Evolutionary conservation across 2,113 vertebrate genomes (phyloP), one percentile per base, ranked within the genome.

Genomic region (Columbina picui): DNA sequence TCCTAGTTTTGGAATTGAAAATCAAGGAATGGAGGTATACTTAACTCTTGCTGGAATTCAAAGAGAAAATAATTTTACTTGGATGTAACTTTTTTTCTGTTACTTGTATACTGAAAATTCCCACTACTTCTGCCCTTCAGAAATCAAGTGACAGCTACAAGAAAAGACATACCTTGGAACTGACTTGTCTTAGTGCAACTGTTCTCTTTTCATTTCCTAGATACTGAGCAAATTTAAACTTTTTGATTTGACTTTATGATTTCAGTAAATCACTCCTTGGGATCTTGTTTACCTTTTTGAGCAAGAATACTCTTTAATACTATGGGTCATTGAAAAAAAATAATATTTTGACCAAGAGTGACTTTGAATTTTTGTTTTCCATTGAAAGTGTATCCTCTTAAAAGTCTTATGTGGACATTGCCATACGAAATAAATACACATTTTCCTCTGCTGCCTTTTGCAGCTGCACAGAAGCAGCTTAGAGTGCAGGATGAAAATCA

Each of bases 401-500:
- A 16, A 83, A 56, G 45, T 60, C 50, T 56, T 59, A 17, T 0
- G 0, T 18, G 10, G 45, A 45, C 10, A 12, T 16, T 86, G 53
- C 30, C 6, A 27, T 45, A 55, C 19, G 20, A 7, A 34, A 39
- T 55, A 75, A 61, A 39, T 36, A 13, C 1, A 16, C 1, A 0
- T 84, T 92, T 82, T 79, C 23, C 7, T 83, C 17, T 81, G n/a
- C 21, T 80, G 2, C 47, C 11, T 64, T 82, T 63, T 49, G 14
- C 30, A 78, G 17, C 5, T 14, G 6, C 4, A 2, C 45, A 50
- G 41, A 52, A 61, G 36, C n/a, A 60, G 16, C n/a, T 78, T 10
- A 63, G 16, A 61, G 15, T 39, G 47, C 32, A 27, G 27, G 34
- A 1, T 68, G 67, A 86, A 94, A 90, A 43, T 75, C 14, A 17